These are phyloP conservation scores for Endomychus coccineus DNA, from an alignment of 2,888 invertebrate genomes.

Conservation along the genomic window DNA sequence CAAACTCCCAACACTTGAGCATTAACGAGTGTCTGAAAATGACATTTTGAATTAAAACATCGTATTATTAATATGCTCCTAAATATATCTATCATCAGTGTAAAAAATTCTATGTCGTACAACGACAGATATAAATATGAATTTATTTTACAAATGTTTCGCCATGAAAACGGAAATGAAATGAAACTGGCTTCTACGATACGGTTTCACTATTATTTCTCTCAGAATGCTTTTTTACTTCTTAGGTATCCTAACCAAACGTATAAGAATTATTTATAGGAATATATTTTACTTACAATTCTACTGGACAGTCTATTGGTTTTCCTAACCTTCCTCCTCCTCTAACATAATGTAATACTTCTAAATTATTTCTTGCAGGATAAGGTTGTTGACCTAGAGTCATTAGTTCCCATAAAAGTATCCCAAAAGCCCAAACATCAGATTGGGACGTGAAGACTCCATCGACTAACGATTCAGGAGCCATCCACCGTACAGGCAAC, in stretches of 20 bases:
- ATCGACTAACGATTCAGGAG: constrained; percentile 92
- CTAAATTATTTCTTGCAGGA: constrained; percentile 84
- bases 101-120: no score
- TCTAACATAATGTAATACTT: constrained; percentile 84
- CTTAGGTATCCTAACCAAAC: no score
- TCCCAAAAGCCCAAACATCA: constrained; percentile 94
- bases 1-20: constrained; percentile 81
- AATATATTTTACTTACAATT: constrained; percentile 52
- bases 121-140: no score
- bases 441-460: constrained; percentile 95
- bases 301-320: constrained; percentile 77
- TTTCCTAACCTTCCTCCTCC: constrained; percentile 78
- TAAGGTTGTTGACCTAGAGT: constrained; percentile 96
- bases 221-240: no score
- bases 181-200: no score
- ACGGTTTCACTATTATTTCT: no score
- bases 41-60: no score
- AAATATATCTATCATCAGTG: no score
- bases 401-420: constrained; percentile 94
- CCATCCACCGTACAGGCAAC: constrained; percentile 96
- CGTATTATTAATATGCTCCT: no score
- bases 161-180: no score
- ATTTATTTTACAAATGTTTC: no score
- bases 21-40: constrained; percentile 70
- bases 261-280: not conserved